phyloP scores from a whole-genome alignment of 2,797 vertebrate genomes.

The Epinephelus coioides region DNA sequence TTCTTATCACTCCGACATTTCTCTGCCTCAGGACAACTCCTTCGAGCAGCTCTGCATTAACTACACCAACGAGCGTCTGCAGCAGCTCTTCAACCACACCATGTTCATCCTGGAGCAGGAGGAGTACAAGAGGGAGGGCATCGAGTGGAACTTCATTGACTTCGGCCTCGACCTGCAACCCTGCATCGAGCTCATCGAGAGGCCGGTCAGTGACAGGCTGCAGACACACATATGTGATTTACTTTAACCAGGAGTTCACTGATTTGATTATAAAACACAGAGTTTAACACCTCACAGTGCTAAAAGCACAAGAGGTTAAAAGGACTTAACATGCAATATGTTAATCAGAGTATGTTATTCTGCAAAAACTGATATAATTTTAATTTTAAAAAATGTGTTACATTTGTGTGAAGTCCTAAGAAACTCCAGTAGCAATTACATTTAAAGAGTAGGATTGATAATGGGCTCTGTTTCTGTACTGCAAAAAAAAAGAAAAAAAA shows the following conservation, averaged over 20 bases:
- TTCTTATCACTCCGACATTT: not conserved
- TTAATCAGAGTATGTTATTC: too few species aligned
- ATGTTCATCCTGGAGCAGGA: constrained; percentile 97
- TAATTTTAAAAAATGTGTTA: too few species aligned
- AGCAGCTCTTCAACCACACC: constrained; percentile 97
- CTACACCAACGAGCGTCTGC: constrained; percentile 96
- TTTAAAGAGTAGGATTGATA: too few species aligned
- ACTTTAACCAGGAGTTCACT: not conserved
- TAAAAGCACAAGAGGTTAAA: too few species aligned
- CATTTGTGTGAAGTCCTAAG: too few species aligned
- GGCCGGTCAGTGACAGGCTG: constrained; percentile 81
- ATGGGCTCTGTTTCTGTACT: too few species aligned
- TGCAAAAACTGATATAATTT: too few species aligned
- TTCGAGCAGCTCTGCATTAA: constrained; percentile 97
- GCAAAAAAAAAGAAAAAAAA: too few species aligned
- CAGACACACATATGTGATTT: not conserved
- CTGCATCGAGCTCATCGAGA: constrained; percentile 92
- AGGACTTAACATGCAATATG: too few species aligned
- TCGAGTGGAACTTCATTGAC: constrained; percentile 97
- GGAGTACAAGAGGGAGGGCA: constrained; percentile 95
- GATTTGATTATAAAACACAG: too few species aligned
- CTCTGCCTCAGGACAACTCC: constrained; percentile 89
- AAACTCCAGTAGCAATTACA: too few species aligned
- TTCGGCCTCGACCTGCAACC: constrained; percentile 89
- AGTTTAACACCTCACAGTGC: too few species aligned